These are phyloP conservation scores for Tricholaema leucomelas DNA, from an alignment of 2,113 vertebrate genomes.

Conservation along the genomic window DNA sequence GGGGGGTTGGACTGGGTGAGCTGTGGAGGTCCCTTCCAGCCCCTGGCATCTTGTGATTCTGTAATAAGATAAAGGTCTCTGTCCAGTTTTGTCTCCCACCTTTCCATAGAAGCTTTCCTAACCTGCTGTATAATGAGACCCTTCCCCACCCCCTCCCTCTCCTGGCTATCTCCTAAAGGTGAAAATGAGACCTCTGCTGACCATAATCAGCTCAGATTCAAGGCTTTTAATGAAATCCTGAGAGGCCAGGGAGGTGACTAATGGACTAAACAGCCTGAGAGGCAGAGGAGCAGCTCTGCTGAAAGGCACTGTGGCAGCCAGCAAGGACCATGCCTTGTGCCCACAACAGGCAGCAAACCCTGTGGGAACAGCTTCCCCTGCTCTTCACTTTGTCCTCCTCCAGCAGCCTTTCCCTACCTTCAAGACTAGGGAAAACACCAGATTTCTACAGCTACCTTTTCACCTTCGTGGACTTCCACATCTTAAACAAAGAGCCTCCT, in stretches of 20 bases:
- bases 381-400: not conserved
- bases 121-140: no score
- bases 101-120: no score
- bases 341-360: fast-evolving
- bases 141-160: not conserved
- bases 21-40: no score
- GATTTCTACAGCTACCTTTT: not conserved
- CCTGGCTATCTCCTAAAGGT: not conserved
- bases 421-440: not conserved
- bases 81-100: no score
- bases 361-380: not conserved
- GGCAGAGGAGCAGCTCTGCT: not conserved
- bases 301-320: not conserved
- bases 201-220: not conserved
- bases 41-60: no score
- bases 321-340: not conserved
- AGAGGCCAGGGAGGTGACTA: not conserved
- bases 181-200: not conserved
- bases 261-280: constrained; percentile 2
- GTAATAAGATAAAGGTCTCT: no score
- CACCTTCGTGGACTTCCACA: not conserved
- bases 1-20: no score
- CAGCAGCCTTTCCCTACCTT: not conserved
- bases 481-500: not conserved
- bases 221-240: not conserved